These are phyloP conservation scores for Atethmia centrago DNA, from an alignment of 2,888 invertebrate genomes.

Conservation along the genomic window DNA sequence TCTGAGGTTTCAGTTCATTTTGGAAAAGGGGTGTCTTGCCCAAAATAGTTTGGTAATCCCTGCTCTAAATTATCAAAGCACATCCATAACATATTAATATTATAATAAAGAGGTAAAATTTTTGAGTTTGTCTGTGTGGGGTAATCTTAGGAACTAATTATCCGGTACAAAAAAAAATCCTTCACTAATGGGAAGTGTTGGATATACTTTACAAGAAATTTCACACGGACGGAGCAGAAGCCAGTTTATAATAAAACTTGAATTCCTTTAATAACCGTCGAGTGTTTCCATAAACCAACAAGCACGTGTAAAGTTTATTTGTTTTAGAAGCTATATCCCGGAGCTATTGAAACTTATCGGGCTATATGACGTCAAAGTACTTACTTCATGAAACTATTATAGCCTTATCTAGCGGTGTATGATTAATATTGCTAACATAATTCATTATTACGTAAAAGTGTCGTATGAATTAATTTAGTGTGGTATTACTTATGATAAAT, in stretches of 20 bases:
- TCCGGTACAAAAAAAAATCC: background rate
- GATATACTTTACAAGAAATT: too few species aligned
- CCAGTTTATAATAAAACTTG: background rate
- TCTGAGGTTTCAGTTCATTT: too few species aligned
- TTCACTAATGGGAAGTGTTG: too few species aligned
- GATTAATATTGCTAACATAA: background rate
- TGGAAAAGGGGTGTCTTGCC: too few species aligned
- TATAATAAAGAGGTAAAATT: background rate
- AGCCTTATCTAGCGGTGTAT: conserved; percentile 2
- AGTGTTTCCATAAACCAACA: conserved; percentile 12
- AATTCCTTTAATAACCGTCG: background rate
- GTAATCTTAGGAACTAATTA: background rate
- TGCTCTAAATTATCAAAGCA: background rate
- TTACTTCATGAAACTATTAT: conserved; percentile 11
- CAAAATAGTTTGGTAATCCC: too few species aligned
- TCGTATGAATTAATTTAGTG: background rate
- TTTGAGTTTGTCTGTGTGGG: too few species aligned
- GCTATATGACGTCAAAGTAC: conserved; percentile 13
- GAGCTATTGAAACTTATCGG: conserved; percentile 30
- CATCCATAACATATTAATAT: background rate
- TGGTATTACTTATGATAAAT: background rate
- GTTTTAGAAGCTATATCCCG: conserved; percentile 4
- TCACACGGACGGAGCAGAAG: background rate
- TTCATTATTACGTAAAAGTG: background rate
- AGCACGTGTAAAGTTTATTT: conserved; percentile 21